Evolutionary conservation across 2,888 invertebrate species (phyloP), one percentile per base, ranked within the genome.

Genomic region (Xanthorhoe designata): DNA sequence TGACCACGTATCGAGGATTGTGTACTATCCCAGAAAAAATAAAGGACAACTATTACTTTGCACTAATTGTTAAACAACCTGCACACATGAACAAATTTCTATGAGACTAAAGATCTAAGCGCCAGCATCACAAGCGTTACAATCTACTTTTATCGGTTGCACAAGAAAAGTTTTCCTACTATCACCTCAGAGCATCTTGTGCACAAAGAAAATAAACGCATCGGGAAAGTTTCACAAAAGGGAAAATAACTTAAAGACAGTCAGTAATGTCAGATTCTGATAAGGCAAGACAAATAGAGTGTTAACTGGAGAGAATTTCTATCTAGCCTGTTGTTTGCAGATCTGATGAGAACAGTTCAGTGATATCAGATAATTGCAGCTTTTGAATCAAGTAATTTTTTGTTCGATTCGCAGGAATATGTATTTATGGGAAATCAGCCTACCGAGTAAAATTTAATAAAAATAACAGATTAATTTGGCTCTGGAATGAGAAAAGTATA

Each of bases 261-360:
- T 35, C 17, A 35, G 35, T 53, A 35, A 49, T 18, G 15, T 24
- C 51, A 59, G 59, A 57, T 51, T 45, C 17, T 38, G 58, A 64
- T 58, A 64, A 49, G 18, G 8, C n/a, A 15, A 9, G 17, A 45
- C n/a, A 38, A 32, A 47, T 57, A 52, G 13, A 47, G 47, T 42
- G 51, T 15, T 35, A 49, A 64, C 42, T 42, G 63, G 51, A 57
- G 52, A 49, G 38, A 17, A 29, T 50, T 64, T 54, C 49, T 15
- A 56, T 54, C 49, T 15, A 56, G n/a, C 10, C 32, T 47, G 54
- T 55, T 64, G 59, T 64, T 42, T 42, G 29, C 42, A 56, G n/a
- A 4, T 13, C 2, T 53, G 50, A 57, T 61, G 63, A 66, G 62
- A 60, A 60, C 42, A 53, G 24, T 24, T 62, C 17, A 32, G 56